Base-by-base conservation (phyloP, 2,797 vertebrate species). In the Poecilia velifera region DNA sequence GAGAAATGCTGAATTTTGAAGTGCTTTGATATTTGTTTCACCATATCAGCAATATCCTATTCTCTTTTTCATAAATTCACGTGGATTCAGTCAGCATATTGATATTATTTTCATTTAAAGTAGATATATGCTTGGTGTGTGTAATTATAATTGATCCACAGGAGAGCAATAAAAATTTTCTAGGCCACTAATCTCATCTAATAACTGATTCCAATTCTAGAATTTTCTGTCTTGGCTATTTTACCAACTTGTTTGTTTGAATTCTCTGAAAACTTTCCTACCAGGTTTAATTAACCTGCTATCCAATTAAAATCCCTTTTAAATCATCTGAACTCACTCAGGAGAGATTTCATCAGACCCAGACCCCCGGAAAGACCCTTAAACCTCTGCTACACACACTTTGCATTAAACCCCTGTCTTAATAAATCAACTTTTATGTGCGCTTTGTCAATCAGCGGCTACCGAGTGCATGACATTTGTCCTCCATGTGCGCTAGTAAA, bases 401-500 rank as follows among this genome's bases (percentile, higher is more conserved):
- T 45, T 47, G 14, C 76, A 75, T 82, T 18, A 41, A 36, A 80
- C 31, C 16, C 16, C 14, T 36, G 72, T 36, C 18, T 25, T 20
- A 41, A 62, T 75, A 0, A 76, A 82, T 78, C 72, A 46, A 75
- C 46, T 66, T 79, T 72, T 82, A 77, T 39, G 1, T 55, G 59
- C 39, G 74, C 84, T 79, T 85, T 76, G 80, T 82, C 74, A 47
- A 72, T 78, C 0, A 9, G 76, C 55, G 28, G 80, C 87, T 87
- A 83, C 85, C 2, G 74, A 81, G 71, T 78, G 75, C 78, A 76
- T 41, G 78, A 31, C 91, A 92, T 93, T 94, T 94, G 94, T 92
- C 86, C 86, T 90, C 90, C 93, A 94, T 92, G 91, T 95, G 94
- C 86, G 90, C 80, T 73, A 47, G 62, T 86, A 85, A 82, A 88